Evolutionary conservation across 2,797 vertebrate species (phyloP), one percentile per base, ranked within the genome.

Genomic region (Microctenopoma steveboyesi): DNA sequence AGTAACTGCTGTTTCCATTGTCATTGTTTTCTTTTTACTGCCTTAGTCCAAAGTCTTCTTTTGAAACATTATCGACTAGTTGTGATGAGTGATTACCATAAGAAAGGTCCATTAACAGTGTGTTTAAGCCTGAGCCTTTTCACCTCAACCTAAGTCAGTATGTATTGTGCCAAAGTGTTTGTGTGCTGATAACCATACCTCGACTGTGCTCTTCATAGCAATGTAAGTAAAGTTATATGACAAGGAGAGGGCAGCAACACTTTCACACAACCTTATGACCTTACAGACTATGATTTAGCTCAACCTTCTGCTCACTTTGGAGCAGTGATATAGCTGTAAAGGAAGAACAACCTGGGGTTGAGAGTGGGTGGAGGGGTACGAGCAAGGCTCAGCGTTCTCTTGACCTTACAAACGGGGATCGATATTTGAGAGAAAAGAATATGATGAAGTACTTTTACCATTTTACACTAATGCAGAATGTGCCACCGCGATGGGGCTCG

Each of bases 11-110:
- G 58, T 79, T 85, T 51, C 68, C 67, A 64, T 75, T 78, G 74
- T 79, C 85, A 82, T 81, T 87, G 80, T 81, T 87, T 82, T 86
- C 74, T 83, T 74, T 88, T 82, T 73, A 68, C 77, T 68, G 50
- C 56, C 45, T 22, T 22, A 22, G 22, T 22, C 22, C 22, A 22
- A 82, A 56, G 45, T 39, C 48, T 75, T 64, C 62, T 54, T 55
- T 60, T 62, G 30, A 62, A 79, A 75, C 57, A 65, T 58, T 64
- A 55, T 82, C 83, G 56, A 71, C 56, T 65, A 30, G 71, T 53
- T 73, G 43, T 51, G 74, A 58, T 68, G 42, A 66, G 46, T 43
- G 15, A 10, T 60, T n/a, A 56, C 67, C 51, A 54, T 11, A 42
- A 59, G 15, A 71, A 73, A 64, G 10, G 27, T 70, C 69, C 16